Base-by-base conservation (phyloP, 92 coral and sea anemone species). In the Blastomussa wellsi region DNA sequence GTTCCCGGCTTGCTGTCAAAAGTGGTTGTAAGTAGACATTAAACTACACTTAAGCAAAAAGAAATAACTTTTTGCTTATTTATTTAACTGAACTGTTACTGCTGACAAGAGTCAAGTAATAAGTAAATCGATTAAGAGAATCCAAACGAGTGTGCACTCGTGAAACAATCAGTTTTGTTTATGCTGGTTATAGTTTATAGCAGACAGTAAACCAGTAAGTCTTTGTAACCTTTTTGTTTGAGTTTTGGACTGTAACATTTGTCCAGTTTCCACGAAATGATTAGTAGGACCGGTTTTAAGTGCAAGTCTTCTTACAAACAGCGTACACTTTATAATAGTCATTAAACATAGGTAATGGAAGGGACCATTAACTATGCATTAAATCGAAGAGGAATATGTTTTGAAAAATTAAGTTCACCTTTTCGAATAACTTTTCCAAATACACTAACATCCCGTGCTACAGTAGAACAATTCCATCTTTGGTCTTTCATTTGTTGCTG, bases 391-490 rank as follows among this genome's bases (percentile, higher is more conserved):
- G 10, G 47, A 31, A 38, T 57, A 57, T 20, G 14, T 38, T 70
- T 69, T 38, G n/a, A 16, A 26, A 16, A 33, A 35, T 69, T 35
- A 33, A 7, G n/a, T 22, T 78, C 86, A 97, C 98, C 95, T 94
- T 88, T 86, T 41, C 92, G 91, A 97, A 93, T 91, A 48, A 97
- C 92, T 79, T 91, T 94, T 39, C 98, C 99, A 69, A 97, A 97
- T 26, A 97, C 93, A 29, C 95, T 88, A 14, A 88, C 84, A 84
- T 94, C 99, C 15, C 93, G 86, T 29, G 93, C 88, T 0, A 91
- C 88, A 2, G 98, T 97, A 1, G 99, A 94, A 53, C 99, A 97
- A 76, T 97, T 97, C 99, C 99, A 97, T n/a, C 95, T 86, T 53
- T 94, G 93, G 74, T 87, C 83, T 55, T 84, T 80, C 78, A 97